Evolutionary conservation across 2,888 invertebrate species (phyloP).

Genomic region (Pachymerium ferrugineum): DNA sequence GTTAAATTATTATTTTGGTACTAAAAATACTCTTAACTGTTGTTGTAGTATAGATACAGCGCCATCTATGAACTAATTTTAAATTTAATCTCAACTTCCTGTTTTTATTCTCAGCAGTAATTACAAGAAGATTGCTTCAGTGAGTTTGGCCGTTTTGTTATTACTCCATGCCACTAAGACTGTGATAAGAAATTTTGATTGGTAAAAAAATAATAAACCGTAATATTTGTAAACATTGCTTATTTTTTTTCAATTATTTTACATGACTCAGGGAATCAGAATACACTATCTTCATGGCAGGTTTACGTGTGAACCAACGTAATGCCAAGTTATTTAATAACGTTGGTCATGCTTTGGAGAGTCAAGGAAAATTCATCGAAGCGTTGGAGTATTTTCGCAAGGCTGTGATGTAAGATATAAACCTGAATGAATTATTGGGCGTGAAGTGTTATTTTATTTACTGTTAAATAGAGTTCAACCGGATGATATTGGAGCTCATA

Average conservation of each 20-base stretch:
- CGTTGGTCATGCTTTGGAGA: slow-evolving; percentile 92
- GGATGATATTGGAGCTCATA: slow-evolving; percentile 94
- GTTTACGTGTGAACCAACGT: slow-evolving; percentile 70
- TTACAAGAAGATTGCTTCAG: slow-evolving; percentile 48
- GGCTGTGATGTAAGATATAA: slow-evolving; percentile 60
- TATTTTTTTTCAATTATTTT: not conserved
- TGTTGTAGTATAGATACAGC: not conserved
- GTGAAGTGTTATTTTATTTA: too few species aligned
- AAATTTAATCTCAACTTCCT: not conserved
- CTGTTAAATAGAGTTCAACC: slow-evolving; percentile 80
- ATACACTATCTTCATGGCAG: slow-evolving; percentile 89
- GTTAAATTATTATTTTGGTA: too few species aligned
- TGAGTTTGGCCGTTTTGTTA: slow-evolving; percentile 54
- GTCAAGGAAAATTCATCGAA: slow-evolving; percentile 61
- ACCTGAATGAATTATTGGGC: slow-evolving; percentile 17
- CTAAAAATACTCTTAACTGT: too few species aligned
- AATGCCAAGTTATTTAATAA: slow-evolving; percentile 97
- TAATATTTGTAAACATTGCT: not conserved
- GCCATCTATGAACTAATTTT: slow-evolving; percentile 1
- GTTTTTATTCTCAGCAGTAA: too few species aligned
- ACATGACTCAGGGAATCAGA: slow-evolving; percentile 59
- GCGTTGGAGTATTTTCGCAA: slow-evolving; percentile 86
- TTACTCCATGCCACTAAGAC: slow-evolving; percentile 78
- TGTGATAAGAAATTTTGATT: slow-evolving; percentile 81
- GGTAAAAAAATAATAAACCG: slow-evolving; percentile 50